phyloP scores from a whole-genome alignment of 2,797 vertebrate species.

The Gouania willdenowi region DNA sequence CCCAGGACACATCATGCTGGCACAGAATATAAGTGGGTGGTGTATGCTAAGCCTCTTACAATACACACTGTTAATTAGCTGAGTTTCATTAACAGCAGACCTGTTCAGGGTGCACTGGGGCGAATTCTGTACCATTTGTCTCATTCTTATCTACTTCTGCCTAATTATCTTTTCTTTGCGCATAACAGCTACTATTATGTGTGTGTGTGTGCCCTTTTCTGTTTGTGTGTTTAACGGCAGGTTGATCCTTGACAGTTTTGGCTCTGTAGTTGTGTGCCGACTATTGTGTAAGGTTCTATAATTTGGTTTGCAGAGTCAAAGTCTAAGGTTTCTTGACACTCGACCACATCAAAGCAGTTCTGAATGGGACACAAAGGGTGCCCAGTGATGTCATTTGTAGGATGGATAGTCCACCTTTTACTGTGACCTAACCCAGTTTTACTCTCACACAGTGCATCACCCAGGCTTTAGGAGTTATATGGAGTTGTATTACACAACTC shows the following conservation, averaged over 20 bases:
- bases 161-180: slow-evolving; percentile 30
- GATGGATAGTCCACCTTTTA: slow-evolving; percentile 31
- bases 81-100: slow-evolving; percentile 65
- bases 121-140: slow-evolving; percentile 30
- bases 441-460: no score
- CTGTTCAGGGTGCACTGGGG: slow-evolving; percentile 28
- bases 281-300: slow-evolving; percentile 74
- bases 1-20: slow-evolving; percentile 63
- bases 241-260: slow-evolving; percentile 69
- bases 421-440: no score
- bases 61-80: slow-evolving; percentile 65
- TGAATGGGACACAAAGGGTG: slow-evolving; percentile 52
- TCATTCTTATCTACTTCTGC: slow-evolving; percentile 25
- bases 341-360: slow-evolving; percentile 66
- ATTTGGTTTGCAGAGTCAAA: slow-evolving; percentile 66
- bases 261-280: slow-evolving; percentile 58
- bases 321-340: slow-evolving; percentile 63
- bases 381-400: slow-evolving; percentile 51
- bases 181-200: background rate
- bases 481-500: no score
- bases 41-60: slow-evolving; percentile 55
- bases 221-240: slow-evolving; percentile 49
- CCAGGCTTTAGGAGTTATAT: no score
- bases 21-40: slow-evolving; percentile 61
- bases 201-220: background rate